A percentile compares a stretch with the other conserved stretches of the same genome.
Conservation (phyloP, 2,888 invertebrate genomes). For the Drosophila atripex region DNA sequence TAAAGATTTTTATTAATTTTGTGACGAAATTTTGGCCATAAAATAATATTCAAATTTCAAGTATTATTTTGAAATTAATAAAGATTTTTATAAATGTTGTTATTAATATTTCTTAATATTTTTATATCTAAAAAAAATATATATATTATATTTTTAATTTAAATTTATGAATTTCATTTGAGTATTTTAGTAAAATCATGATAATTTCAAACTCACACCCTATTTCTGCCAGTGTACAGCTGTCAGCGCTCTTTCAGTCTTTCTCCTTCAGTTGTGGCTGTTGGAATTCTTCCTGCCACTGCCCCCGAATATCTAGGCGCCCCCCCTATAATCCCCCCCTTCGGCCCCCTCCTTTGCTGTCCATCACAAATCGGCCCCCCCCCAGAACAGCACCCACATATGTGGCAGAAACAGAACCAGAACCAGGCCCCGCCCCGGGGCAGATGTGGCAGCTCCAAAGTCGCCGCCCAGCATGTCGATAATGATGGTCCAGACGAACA, state of each 20-base stretch:
- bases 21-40: no score
- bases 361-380: not conserved
- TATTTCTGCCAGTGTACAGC: not conserved
- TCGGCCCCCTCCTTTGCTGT: not conserved
- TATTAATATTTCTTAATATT: no score
- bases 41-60: no score
- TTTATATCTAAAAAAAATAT: no score
- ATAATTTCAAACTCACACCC: no score
- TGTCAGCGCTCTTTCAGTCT: not conserved
- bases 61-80: no score
- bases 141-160: no score
- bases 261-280: not conserved
- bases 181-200: no score
- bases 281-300: not conserved
- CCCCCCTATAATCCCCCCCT: constrained; percentile 3
- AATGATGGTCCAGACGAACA: constrained; percentile 47
- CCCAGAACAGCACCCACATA: not conserved
- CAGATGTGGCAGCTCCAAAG: constrained; percentile 14
- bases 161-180: no score
- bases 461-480: constrained; percentile 19
- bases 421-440: not conserved
- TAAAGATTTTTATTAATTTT: no score
- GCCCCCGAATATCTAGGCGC: not conserved
- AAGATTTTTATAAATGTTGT: no score
- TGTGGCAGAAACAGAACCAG: constrained; percentile 1